Percentiles rank a stretch among this genome's conserved stretches.
Conservation (phyloP, 2,888 invertebrate species). For the Toxonevra muliebris region DNA sequence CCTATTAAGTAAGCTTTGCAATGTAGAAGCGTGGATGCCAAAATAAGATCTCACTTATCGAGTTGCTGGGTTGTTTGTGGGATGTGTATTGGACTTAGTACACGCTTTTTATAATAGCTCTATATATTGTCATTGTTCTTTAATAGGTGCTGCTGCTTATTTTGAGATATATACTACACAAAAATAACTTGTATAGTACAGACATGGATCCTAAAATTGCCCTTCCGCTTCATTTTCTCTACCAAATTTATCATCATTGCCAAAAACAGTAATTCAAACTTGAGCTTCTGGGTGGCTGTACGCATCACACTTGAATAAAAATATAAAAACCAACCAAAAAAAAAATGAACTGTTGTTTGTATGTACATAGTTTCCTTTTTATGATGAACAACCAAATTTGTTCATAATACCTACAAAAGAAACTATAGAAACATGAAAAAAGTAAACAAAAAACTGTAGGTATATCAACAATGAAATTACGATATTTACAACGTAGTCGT, state of each 20-base stretch:
- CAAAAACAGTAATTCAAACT: conserved; percentile 47
- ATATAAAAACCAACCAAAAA: conserved; percentile 13
- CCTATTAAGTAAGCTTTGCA: too few relatives aligned
- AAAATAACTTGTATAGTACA: conserved; percentile 8
- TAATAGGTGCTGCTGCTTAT: too few relatives aligned
- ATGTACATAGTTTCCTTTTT: too few relatives aligned
- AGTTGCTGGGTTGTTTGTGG: too few relatives aligned
- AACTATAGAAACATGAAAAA: too few relatives aligned
- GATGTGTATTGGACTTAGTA: too few relatives aligned
- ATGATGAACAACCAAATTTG: too few relatives aligned
- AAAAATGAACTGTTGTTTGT: conserved; percentile 18
- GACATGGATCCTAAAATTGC: conserved; percentile 15
- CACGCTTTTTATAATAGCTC: too few relatives aligned
- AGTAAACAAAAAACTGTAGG: conserved; percentile 9
- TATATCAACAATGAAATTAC: conserved; percentile 20
- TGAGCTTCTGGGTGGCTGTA: conserved; percentile 61
- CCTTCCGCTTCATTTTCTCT: conserved; percentile 14
- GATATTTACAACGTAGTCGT: conserved; percentile 4
- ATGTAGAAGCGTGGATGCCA: too few relatives aligned
- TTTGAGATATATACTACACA: conserved; percentile 26
- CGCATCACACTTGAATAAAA: conserved; percentile 50
- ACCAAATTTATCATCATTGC: conserved; percentile 30
- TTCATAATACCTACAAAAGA: too few relatives aligned
- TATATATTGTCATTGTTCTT: too few relatives aligned
- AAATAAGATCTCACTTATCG: too few relatives aligned